Conservation (phyloP, 2,113 vertebrate species). For the Melanerpes formicivorus region DNA sequence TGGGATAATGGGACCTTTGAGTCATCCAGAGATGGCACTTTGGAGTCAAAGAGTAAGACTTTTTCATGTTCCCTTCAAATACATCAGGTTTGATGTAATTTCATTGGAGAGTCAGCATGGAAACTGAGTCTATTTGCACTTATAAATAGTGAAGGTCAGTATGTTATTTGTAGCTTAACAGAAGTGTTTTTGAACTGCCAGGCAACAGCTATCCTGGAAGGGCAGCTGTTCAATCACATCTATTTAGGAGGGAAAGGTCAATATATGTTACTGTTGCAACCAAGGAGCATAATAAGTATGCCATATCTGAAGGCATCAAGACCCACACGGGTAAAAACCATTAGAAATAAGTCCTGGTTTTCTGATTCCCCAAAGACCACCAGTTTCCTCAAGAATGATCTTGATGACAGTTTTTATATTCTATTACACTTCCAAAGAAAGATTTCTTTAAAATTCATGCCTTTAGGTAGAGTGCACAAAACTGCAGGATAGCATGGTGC, state of each 20-base stretch:
- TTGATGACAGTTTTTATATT: not conserved
- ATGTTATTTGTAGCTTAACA: not conserved
- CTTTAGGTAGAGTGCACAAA: not conserved
- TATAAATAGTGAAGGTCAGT: not conserved
- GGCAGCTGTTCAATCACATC: not conserved
- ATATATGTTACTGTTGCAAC: not conserved
- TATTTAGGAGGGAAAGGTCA: not conserved
- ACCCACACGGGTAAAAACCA: not conserved
- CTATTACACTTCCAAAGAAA: not conserved
- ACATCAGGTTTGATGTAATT: not conserved
- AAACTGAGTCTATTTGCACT: not conserved
- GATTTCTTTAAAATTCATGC: not conserved
- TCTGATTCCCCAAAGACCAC: not conserved
- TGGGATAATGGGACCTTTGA: not conserved
- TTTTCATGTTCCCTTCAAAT: not conserved
- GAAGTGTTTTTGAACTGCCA: not conserved
- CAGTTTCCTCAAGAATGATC: not conserved
- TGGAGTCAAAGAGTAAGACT: not conserved
- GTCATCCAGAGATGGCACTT: not conserved
- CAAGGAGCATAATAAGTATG: not conserved
- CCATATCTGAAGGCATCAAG: not conserved
- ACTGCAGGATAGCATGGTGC: not conserved
- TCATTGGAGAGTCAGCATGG: not conserved
- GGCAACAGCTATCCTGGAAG: not conserved
- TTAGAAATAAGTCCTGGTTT: not conserved